Evolutionary conservation across 1,140 invertebrate genomes (phyloP).

Genomic region (Adelges cooleyi): DNA sequence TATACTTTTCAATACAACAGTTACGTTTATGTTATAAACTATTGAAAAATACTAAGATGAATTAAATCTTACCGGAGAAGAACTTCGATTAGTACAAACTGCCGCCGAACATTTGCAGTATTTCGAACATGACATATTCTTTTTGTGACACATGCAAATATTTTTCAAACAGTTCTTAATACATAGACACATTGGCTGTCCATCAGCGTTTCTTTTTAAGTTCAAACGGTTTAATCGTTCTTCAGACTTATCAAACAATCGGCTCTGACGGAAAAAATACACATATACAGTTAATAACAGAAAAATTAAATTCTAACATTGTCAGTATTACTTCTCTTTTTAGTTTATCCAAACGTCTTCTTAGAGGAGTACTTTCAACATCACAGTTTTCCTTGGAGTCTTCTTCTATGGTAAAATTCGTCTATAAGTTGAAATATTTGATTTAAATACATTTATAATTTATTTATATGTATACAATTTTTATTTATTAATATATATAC

Average conservation of each 20-base stretch:
- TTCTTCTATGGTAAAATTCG: not conserved
- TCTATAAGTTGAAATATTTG: no score
- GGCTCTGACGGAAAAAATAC: no score
- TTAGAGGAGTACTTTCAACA: slow-evolving; percentile 1
- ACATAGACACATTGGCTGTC: slow-evolving; percentile 12
- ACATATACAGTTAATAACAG: no score
- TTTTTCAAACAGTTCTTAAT: slow-evolving; percentile 23
- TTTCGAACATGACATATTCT: slow-evolving; percentile 10
- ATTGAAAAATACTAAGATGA: no score
- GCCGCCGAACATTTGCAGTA: slow-evolving; percentile 13
- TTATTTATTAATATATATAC: no score
- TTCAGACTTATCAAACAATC: slow-evolving; percentile 6
- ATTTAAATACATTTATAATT: no score
- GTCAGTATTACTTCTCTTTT: slow-evolving; percentile 9
- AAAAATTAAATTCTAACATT: no score
- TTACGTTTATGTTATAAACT: no score
- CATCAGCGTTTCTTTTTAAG: slow-evolving; percentile 15
- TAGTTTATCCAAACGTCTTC: slow-evolving; percentile 9
- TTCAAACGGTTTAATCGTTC: not conserved
- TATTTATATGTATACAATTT: no score
- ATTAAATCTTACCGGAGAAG: not conserved
- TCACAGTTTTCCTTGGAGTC: slow-evolving; percentile 9
- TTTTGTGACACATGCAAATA: slow-evolving; percentile 24
- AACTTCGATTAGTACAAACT: slow-evolving; percentile 1
- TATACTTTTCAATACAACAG: no score